phyloP scores from a whole-genome alignment of 2,888 invertebrate species.

The Perizoma affinitatum region DNA sequence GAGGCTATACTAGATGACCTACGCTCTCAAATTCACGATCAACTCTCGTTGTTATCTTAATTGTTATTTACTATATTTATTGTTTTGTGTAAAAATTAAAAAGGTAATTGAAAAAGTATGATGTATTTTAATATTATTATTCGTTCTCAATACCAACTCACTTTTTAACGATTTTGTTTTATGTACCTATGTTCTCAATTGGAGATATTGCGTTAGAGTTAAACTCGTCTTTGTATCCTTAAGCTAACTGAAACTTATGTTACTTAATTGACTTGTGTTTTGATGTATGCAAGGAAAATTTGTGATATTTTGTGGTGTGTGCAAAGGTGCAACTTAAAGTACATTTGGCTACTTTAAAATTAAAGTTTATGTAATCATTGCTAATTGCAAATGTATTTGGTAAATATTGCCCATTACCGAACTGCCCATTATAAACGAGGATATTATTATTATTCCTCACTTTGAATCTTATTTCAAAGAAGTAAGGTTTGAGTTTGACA shows the following conservation, averaged over 20 bases:
- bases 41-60: constrained; percentile 6
- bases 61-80: constrained; percentile 34
- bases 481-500: constrained; percentile 17
- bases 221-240: constrained; percentile 43
- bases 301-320: constrained; percentile 5
- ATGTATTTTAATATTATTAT: background rate
- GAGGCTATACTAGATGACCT: constrained; percentile 31
- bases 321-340: constrained; percentile 4
- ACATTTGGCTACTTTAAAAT: too few relatives aligned
- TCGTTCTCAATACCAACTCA: background rate
- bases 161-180: background rate
- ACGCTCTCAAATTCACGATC: constrained; percentile 23
- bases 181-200: constrained; percentile 5
- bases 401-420: background rate
- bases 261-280: too few relatives aligned
- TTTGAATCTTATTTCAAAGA: constrained; percentile 24
- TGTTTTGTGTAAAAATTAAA: constrained; percentile 26
- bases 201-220: constrained; percentile 29
- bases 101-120: constrained; percentile 9
- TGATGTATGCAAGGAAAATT: constrained; percentile 8
- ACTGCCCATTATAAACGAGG: too few relatives aligned
- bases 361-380: constrained; percentile 1
- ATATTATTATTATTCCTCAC: background rate
- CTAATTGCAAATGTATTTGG: background rate
- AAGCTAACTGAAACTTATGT: constrained; percentile 43